Conservation (phyloP, 2,797 vertebrate species). For the Gastrophryne carolinensis region DNA sequence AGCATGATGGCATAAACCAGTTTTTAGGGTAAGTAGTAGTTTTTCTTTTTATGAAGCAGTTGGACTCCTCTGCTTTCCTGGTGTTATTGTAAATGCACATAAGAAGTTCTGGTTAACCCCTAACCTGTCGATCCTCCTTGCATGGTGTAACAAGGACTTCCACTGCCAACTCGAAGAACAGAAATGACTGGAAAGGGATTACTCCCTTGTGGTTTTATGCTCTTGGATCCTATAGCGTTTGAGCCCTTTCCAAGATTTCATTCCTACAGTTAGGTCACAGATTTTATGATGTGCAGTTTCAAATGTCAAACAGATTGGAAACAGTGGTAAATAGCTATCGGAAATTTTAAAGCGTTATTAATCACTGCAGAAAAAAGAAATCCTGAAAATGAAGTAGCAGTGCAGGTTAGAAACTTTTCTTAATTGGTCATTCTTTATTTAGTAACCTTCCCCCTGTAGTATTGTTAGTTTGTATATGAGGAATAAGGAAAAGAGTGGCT, state of each 20-base stretch:
- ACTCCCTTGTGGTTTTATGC: slow-evolving; percentile 30
- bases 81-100: neutral
- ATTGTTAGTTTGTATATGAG: too few relatives aligned
- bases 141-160: slow-evolving; percentile 1
- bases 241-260: neutral
- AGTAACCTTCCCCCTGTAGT: too few relatives aligned
- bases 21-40: neutral
- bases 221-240: slow-evolving; percentile 37
- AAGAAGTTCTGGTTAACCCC: neutral
- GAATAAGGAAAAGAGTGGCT: too few relatives aligned
- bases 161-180: slow-evolving; percentile 9
- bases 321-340: slow-evolving; percentile 39
- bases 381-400: neutral
- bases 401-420: neutral
- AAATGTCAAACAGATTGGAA: slow-evolving; percentile 46
- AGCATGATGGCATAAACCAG: neutral
- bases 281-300: slow-evolving; percentile 13
- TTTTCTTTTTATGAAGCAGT: neutral
- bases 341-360: slow-evolving; percentile 34
- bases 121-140: neutral
- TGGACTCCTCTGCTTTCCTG: neutral
- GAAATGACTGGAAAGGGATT: slow-evolving; percentile 24
- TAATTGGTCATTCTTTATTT: too few relatives aligned
- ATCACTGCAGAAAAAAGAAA: slow-evolving; percentile 32
- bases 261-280: slow-evolving; percentile 43